These are phyloP conservation scores for Grammomys surdaster DNA, from an alignment of 2,113 vertebrate genomes.

Conservation along the genomic window DNA sequence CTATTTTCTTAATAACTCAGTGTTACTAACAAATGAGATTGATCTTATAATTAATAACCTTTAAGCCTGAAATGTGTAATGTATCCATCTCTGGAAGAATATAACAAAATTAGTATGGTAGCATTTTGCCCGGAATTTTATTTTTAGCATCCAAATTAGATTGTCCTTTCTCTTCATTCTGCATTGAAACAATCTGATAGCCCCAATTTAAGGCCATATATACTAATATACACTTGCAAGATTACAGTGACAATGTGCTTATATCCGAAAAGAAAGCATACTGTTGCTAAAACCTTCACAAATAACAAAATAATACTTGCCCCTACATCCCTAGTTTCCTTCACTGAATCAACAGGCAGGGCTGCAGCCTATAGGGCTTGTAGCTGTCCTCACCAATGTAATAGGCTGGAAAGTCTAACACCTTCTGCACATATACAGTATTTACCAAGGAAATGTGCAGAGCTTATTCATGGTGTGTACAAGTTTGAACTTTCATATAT, in stretches of 20 bases:
- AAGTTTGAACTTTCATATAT: not conserved
- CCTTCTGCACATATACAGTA: too few species aligned
- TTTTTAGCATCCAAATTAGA: conserved; percentile 42
- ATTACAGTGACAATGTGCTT: not conserved
- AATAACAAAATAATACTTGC: not conserved
- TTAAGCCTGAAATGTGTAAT: not conserved
- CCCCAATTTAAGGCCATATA: conserved; percentile 10
- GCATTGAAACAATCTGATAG: not conserved
- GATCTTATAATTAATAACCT: conserved; percentile 38
- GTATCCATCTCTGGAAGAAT: not conserved
- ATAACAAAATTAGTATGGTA: conserved; percentile 36
- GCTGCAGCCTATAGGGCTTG: not conserved
- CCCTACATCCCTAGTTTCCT: not conserved
- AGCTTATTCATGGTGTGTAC: conserved; percentile 1
- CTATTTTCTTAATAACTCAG: conserved; percentile 55
- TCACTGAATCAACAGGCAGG: not conserved
- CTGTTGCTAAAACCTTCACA: not conserved
- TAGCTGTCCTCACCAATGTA: not conserved
- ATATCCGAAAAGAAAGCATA: conserved; percentile 2
- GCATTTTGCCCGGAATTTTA: conserved; percentile 22
- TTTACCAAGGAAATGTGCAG: not conserved
- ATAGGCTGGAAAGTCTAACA: too few species aligned
- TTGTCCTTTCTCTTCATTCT: conserved; percentile 15
- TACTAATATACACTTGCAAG: conserved; percentile 11
- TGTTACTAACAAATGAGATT: conserved; percentile 1